Percentiles rank a stretch among this genome's conserved stretches.
These are phyloP conservation scores for Tiliacea citrago DNA, from an alignment of 2,888 invertebrate species.

Conservation along the genomic window DNA sequence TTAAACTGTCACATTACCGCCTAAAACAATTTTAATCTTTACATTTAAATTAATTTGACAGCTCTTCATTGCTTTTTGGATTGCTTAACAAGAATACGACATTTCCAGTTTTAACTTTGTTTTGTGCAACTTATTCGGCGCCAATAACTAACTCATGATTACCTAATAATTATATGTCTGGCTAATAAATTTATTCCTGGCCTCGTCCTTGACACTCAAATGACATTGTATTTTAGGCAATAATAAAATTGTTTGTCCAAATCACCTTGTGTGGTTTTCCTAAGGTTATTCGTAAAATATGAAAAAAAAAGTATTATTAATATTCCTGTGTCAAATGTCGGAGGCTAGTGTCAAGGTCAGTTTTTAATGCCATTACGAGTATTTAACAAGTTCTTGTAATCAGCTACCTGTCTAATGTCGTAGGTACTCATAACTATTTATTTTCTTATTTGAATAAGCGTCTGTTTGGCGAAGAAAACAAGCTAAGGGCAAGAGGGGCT, in stretches of 20 bases:
- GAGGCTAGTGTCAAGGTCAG: constrained; percentile 48
- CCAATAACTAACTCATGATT: constrained; percentile 1
- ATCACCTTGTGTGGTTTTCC: constrained; percentile 33
- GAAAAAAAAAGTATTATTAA: constrained; percentile 29
- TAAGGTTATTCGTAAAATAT: constrained; percentile 25
- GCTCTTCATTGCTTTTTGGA: not conserved
- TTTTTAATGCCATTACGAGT: constrained; percentile 8
- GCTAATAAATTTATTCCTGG: constrained; percentile 10
- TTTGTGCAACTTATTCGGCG: not conserved
- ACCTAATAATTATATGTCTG: constrained; percentile 11
- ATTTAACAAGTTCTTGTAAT: constrained; percentile 23
- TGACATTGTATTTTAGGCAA: constrained; percentile 8
- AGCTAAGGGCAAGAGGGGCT: not conserved
- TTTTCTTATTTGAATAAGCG: constrained; percentile 14
- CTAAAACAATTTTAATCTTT: not conserved
- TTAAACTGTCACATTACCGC: too few relatives aligned
- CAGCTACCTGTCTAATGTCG: constrained; percentile 19
- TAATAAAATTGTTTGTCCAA: constrained; percentile 22
- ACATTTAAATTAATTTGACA: not conserved
- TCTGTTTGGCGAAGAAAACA: not conserved
- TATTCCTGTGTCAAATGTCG: constrained; percentile 47
- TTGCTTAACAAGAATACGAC: not conserved
- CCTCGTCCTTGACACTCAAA: constrained; percentile 25
- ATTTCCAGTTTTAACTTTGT: not conserved
- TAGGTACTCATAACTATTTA: constrained; percentile 2